Conservation (phyloP, 2,888 invertebrate genomes). For the Polydrusus cervinus region DNA sequence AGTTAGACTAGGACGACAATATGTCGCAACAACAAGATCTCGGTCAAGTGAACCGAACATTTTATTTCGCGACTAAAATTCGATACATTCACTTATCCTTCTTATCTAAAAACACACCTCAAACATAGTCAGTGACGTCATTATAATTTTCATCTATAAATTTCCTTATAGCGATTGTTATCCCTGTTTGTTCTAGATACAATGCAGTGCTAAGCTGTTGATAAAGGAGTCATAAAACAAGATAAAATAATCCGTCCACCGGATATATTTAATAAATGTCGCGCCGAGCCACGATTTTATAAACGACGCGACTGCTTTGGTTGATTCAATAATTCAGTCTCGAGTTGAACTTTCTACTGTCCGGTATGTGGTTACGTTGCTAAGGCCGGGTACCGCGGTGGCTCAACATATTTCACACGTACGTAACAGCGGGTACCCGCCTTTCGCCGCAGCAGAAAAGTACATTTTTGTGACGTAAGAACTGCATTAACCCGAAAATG, state of each 20-base stretch:
- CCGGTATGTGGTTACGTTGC: slow-evolving; percentile 13
- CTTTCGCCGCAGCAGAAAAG: background rate
- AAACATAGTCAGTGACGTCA: slow-evolving; percentile 1
- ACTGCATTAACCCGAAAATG: slow-evolving; percentile 15
- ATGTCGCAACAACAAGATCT: background rate
- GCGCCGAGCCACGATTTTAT: slow-evolving; percentile 1
- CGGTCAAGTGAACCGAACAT: background rate
- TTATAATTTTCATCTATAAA: background rate
- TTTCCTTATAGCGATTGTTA: background rate
- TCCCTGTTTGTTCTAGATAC: slow-evolving; percentile 31
- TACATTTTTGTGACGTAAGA: background rate
- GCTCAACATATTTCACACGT: background rate
- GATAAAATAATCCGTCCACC: background rate
- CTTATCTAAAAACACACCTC: slow-evolving; percentile 24
- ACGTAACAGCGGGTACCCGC: no score
- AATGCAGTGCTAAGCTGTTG: background rate
- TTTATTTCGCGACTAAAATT: slow-evolving; percentile 16
- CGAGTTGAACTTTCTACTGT: slow-evolving; percentile 19
- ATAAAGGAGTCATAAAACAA: slow-evolving; percentile 15
- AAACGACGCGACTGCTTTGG: slow-evolving; percentile 1
- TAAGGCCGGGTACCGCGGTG: slow-evolving; percentile 12
- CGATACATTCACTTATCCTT: slow-evolving; percentile 11
- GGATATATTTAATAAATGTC: slow-evolving; percentile 26
- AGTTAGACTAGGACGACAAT: no score
- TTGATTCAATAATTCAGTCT: background rate